phyloP scores from a whole-genome alignment of 2,113 vertebrate species.

The Corydoras sp. region DNA sequence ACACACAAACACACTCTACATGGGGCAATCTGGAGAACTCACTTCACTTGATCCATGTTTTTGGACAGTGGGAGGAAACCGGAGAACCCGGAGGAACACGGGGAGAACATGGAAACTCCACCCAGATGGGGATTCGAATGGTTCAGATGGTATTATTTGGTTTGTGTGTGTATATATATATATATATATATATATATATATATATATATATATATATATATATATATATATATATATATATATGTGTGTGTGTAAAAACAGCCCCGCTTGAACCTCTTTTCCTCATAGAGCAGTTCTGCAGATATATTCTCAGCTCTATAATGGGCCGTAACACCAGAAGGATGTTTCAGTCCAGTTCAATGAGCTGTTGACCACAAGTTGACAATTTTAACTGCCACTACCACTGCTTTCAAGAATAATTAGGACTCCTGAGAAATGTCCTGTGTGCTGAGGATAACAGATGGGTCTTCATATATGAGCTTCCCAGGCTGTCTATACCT shows the following conservation, averaged over 20 bases:
- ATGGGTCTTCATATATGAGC: background rate
- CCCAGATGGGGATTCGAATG: too few relatives aligned
- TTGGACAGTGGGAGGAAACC: too few relatives aligned
- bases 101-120: too few relatives aligned
- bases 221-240: too few relatives aligned
- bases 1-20: too few relatives aligned
- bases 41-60: too few relatives aligned
- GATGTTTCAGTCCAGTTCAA: conserved; percentile 1
- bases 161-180: too few relatives aligned
- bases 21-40: too few relatives aligned
- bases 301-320: conserved; percentile 3
- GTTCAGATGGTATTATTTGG: too few relatives aligned
- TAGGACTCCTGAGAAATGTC: conserved; percentile 3
- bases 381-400: conserved; percentile 3
- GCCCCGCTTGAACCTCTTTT: conserved; percentile 10
- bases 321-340: background rate
- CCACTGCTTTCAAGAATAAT: conserved; percentile 3
- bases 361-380: conserved; percentile 10
- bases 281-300: conserved; percentile 13
- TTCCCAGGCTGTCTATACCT: background rate
- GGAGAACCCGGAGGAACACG: too few relatives aligned
- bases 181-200: too few relatives aligned
- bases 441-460: background rate
- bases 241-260: conserved; percentile 16
- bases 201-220: too few relatives aligned